Base-by-base conservation (phyloP, 2,797 vertebrate species). In the Psittacula derbiana region DNA sequence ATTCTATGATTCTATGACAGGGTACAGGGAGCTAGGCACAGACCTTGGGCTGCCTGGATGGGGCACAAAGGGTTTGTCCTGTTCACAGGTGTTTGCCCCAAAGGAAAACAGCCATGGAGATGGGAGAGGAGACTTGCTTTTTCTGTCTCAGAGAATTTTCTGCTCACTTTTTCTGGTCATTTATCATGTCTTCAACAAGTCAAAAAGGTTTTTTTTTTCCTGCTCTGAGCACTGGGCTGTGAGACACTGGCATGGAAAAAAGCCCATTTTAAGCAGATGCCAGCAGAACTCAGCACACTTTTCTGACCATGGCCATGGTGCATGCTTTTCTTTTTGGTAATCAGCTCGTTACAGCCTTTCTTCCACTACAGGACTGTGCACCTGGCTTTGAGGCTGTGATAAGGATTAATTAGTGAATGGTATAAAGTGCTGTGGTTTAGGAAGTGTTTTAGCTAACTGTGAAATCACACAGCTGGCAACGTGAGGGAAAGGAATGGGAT, bases 221-320 rank as follows among this genome's bases (percentile, higher is more conserved):
- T 67, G 20, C 47, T 67, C 19, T 66, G 62, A 73, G 40, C 25
- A 6, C 2, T 2, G 19, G 41, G n/a, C 79, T 90, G 36, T 13
- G 53, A 65, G 76, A n/a, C 11, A 3, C 7, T 5, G 57, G 20
- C 8, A 5, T 1, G 11, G 49, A 17, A 38, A 64, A 72, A 33
- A 10, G 30, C 23, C 72, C 27, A 4, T 19, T 8, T 61, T 0
- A 1, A 52, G 31, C 50, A 58, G 55, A 31, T 14, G 17, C 40
- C 10, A 66, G 50, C 38, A 30, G 65, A 67, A 31, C 69, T 58
- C 5, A 0, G 28, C 6, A 8, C 0, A 6, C 31, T 62, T 6
- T 69, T 36, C 84, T 61, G 24, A 9, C 11, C 20, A 11, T 2
- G 1, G 21, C 8, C 4, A 53, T 41, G 25, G 19, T 1, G 0